phyloP scores from a whole-genome alignment of 2,113 vertebrate genomes.

The Chlorocebus sabaeus region DNA sequence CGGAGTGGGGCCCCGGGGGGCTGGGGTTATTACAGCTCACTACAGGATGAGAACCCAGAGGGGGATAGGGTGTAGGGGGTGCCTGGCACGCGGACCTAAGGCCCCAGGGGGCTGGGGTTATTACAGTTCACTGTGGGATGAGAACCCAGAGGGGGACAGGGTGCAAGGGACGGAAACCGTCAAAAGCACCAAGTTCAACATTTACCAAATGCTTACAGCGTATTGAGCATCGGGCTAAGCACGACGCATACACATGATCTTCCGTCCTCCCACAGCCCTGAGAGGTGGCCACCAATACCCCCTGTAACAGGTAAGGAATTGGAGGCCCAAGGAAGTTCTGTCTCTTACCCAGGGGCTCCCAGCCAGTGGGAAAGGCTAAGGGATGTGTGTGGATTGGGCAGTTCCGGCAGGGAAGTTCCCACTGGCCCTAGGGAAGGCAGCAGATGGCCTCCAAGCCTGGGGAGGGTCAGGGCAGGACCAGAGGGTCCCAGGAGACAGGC shows the following conservation, averaged over 20 bases:
- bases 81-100: too few species aligned
- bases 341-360: not conserved
- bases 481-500: not conserved
- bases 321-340: rapidly evolving
- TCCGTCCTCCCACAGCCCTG: not conserved
- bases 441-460: not conserved
- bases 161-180: not conserved
- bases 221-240: not conserved
- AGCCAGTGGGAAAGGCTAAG: not conserved
- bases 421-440: not conserved
- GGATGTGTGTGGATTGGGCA: too few species aligned
- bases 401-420: not conserved
- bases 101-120: not conserved
- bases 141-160: not conserved
- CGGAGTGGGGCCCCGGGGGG: too few species aligned
- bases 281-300: not conserved
- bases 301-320: not conserved
- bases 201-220: not conserved
- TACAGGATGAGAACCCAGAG: not conserved
- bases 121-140: not conserved
- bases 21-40: not conserved
- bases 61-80: not conserved
- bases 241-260: too few species aligned
- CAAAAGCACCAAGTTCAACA: not conserved
- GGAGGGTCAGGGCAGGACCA: not conserved